Evolutionary conservation across 2,113 vertebrate species (phyloP).

Genomic region (Empidonax alnorum): DNA sequence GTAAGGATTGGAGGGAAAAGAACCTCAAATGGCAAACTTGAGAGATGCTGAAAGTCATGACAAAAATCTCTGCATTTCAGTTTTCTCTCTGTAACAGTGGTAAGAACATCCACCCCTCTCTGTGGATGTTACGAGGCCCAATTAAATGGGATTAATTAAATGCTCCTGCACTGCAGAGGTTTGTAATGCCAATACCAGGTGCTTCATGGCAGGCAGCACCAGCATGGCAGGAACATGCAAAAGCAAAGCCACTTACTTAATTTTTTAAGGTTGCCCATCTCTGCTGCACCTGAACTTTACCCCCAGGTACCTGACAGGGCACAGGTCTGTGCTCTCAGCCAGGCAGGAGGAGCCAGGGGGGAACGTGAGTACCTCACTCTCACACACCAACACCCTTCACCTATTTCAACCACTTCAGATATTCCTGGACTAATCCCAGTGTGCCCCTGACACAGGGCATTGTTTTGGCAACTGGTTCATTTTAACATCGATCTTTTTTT

Average conservation of each 20-base stretch:
- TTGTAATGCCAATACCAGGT: neutral
- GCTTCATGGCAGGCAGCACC: neutral
- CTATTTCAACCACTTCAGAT: neutral
- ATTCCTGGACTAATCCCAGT: neutral
- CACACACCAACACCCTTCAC: neutral
- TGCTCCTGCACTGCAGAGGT: neutral
- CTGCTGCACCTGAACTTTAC: neutral
- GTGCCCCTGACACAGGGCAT: rapidly evolving
- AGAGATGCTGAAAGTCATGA: neutral
- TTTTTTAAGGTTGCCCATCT: neutral
- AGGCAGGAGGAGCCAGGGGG: neutral
- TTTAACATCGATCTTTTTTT: neutral
- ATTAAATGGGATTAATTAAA: neutral
- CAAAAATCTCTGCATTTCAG: neutral
- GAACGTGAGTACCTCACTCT: neutral
- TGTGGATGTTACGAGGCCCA: rapidly evolving
- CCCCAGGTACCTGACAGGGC: neutral
- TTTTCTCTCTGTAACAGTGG: neutral
- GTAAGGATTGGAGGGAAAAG: neutral
- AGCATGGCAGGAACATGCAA: neutral
- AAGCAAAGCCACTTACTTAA: neutral
- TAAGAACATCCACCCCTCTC: neutral
- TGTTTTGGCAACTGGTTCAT: slow-evolving; percentile 29
- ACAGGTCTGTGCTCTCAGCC: neutral
- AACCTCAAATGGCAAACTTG: rapidly evolving